These are phyloP conservation scores for Okamejei kenojei DNA, from an alignment of 2,797 vertebrate species.

Conservation along the genomic window DNA sequence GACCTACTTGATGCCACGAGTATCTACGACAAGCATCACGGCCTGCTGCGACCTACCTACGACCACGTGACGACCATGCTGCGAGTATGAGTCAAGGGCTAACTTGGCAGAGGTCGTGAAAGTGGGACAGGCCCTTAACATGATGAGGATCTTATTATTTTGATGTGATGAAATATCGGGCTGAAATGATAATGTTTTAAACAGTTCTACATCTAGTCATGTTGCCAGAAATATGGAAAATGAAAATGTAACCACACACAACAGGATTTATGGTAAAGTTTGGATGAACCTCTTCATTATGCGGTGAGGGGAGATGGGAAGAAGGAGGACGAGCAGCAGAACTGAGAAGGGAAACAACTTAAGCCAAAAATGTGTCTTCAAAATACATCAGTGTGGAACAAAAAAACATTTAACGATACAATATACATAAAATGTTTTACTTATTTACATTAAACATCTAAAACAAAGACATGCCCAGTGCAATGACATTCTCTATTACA, in stretches of 20 bases:
- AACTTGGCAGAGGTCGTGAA: too few relatives aligned
- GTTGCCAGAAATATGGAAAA: background rate
- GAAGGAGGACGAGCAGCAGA: too few relatives aligned
- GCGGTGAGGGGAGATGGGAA: background rate
- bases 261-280: background rate
- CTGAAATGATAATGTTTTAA: background rate
- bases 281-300: background rate
- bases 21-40: too few relatives aligned
- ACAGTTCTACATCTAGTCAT: background rate
- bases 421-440: background rate
- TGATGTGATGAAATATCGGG: background rate
- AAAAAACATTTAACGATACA: background rate
- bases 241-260: background rate
- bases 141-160: background rate
- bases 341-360: background rate
- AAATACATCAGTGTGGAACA: background rate
- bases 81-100: too few relatives aligned
- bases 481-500: background rate
- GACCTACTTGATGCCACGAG: too few relatives aligned
- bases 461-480: background rate
- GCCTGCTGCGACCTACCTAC: too few relatives aligned
- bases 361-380: background rate
- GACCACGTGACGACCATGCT: too few relatives aligned
- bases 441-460: background rate
- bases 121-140: too few relatives aligned